Base-by-base conservation (phyloP, 2,888 invertebrate genomes). In the Pandemis heparana region DNA sequence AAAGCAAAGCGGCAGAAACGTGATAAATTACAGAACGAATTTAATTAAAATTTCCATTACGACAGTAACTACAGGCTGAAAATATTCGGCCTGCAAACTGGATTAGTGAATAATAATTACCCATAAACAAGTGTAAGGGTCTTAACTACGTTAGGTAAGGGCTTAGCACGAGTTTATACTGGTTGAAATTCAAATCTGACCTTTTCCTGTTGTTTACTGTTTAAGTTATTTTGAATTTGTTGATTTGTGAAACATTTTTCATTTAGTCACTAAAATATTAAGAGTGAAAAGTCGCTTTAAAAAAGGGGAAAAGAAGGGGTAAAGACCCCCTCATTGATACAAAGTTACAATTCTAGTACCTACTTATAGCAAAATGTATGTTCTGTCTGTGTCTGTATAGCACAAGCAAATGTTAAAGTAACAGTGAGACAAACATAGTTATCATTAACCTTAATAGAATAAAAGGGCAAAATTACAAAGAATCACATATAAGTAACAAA, bases 61-160 rank as follows among this genome's bases (percentile, higher is more conserved):
- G 77, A 78, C 76, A 76, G 77, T 77, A 69, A 69, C 73, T 69
- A 77, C 76, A 79, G 79, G 79, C 77, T 76, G 75, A 76, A 63
- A 79, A 79, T 75, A 77, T 77, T 75, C 12, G 43, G 43, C 75
- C 75, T 75, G 77, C 77, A 76, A 81, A 80, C 78, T 80, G 78
- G 79, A 80, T 82, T 80, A 80, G 79, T 81, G 79, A 82, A 80
- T 81, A 82, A 81, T 81, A 82, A 81, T 81, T 81, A 79, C 60
- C 65, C 65, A 74, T 79, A 77, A 80, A 78, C 77, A 78, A 83
- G 81, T 79, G 78, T 81, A 79, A 77, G 77, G 78, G 79, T 77
- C 79, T 79, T 80, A 81, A 82, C 83, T 82, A 80, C 78, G 79
- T 80, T 56, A 56, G 18, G 23, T 77, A 74, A 74, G 72, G 74